Evolutionary conservation across 2,797 vertebrate species (phyloP), one percentile per base, ranked within the genome.

Genomic region (Kryptopterus vitreolus): DNA sequence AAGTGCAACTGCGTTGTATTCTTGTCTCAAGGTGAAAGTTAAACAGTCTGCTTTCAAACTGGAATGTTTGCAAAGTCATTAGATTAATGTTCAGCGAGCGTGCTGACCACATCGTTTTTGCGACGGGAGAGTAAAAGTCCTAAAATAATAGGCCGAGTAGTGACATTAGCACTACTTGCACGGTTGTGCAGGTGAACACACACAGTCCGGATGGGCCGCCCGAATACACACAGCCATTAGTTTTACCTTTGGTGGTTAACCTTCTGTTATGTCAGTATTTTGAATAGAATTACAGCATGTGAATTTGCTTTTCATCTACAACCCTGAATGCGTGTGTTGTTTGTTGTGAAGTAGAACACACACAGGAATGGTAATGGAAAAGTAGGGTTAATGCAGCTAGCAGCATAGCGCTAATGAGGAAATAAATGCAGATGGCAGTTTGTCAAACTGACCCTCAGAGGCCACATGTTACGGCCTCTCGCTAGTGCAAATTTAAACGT

Each of bases 371-470:
- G 70, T 85, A 94, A 94, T 95, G 90, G 92, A 90, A 91, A 80
- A 68, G 82, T 90, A 84, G 89, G 87, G 95, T 96, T 95, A 96
- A 95, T 95, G 95, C 93, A 92, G 94, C 87, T 76, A 92, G 89
- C 22, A 72, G 57, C 94, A 92, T 85, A 89, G 94, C 88, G 91
- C 88, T 92, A 92, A 92, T 93, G 93, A 93, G 90, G 90, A 86
- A 86, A 88, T 90, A 89, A 90, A 97, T 97, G 96, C 94, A 98
- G 96, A 94, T 90, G 88, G 95, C 91, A 95, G 90, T 97, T 97
- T 96, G 96, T 97, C 95, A 98, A 91, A 91, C 92, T 91, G 79
- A 88, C 85, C 94, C 95, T 96, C 96, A 53, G 86, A 95, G 95
- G 96, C 93, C 92, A 12, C 79, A 90, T 57, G 90, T 92, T 93